Evolutionary conservation across 2,113 vertebrate species (phyloP), one percentile per base, ranked within the genome.

Genomic region (Pampusana beccarii): DNA sequence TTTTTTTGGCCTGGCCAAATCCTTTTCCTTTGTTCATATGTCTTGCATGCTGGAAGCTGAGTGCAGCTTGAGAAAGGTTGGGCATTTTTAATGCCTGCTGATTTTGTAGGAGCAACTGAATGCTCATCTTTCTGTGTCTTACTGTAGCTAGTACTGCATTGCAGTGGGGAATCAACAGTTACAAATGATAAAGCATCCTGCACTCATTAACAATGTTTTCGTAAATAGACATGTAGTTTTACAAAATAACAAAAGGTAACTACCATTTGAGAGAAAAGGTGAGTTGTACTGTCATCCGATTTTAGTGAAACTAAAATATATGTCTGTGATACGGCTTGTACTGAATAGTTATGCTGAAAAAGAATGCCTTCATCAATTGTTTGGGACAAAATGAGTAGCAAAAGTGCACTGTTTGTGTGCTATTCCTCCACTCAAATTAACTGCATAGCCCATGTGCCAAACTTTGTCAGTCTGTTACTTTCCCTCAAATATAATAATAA

Each of bases 271-370:
- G 57, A 60, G n/a, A 72, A 71, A 16, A 92, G 26, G 9, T 84
- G 23, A 83, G 19, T 58, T 21, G 31, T 73, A 40, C 33, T 72
- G 2, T 58, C 26, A 34, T 33, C 50, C 5, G 3, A 26, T 79
- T 88, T 67, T 71, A 53, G 6, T 20, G 16, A 20, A 79, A 69
- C 57, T 53, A 10, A 75, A 67, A 33, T 26, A 31, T 6, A 5
- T 1, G 1, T 50, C 46, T 36, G 0, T 1, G 1, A 24, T 64
- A 40, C 53, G 44, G 13, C 14, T 93, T 79, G 19, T 79, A 29
- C 57, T 79, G 66, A 67, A 60, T 51, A 65, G n/a, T 82, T 91
- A 23, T 18, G 25, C 10, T 77, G 69, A 74, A 73, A 66, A 81
- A 38, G n/a, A 65, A 80, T 6, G 6, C 4, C 1, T n/a, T 78